A percentile compares a stretch with the other conserved stretches of the same genome.
phyloP scores from a whole-genome alignment of 2,113 vertebrate species.

The Jaculus jaculus region DNA sequence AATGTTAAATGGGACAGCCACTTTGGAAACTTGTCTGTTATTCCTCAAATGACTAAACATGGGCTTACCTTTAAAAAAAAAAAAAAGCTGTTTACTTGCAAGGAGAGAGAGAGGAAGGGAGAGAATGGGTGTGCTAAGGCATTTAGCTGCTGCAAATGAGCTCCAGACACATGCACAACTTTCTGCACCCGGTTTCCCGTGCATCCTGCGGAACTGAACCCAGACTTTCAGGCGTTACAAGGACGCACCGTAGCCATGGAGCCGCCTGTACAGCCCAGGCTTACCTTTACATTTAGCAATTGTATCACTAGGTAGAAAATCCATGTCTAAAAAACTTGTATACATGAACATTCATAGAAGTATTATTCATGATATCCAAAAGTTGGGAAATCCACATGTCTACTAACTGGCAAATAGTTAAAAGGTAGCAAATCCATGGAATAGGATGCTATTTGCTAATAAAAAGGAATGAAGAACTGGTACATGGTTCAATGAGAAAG shows the following conservation, averaged over 20 bases:
- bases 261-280: neutral
- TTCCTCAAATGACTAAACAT: neutral
- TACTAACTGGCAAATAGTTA: neutral
- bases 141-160: no score
- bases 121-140: no score
- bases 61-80: no score
- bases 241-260: no score
- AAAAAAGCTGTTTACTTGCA: no score
- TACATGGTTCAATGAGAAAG: neutral
- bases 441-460: neutral
- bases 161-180: no score
- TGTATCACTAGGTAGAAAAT: neutral
- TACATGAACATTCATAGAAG: neutral
- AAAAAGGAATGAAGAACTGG: neutral
- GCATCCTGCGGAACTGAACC: no score
- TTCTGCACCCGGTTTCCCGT: no score
- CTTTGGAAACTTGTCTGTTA: neutral
- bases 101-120: no score
- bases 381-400: neutral
- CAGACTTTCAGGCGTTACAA: no score
- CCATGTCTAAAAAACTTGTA: neutral
- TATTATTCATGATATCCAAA: neutral
- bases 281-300: neutral
- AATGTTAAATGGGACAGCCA: neutral
- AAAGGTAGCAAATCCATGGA: neutral